Conservation (phyloP, 2,888 invertebrate species). For the Coecobrya sp. region DNA sequence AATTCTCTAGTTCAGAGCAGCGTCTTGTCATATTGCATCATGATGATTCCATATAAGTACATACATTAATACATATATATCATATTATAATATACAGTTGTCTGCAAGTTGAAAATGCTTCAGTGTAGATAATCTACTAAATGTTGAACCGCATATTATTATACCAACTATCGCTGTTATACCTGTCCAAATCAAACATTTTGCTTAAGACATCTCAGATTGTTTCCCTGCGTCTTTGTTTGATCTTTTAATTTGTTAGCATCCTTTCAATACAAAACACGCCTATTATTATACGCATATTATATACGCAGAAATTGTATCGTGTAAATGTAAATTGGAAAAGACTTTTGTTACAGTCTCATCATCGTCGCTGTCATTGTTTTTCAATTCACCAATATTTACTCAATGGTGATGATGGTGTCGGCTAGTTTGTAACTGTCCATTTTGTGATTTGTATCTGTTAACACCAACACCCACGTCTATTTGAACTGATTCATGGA, state of each 20-base stretch:
- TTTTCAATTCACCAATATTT: slow-evolving; percentile 24
- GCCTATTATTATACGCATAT: background rate
- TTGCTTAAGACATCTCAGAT: background rate
- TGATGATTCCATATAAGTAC: too few relatives aligned
- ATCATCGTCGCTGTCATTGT: background rate
- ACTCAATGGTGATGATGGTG: slow-evolving; percentile 35
- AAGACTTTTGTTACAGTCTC: background rate
- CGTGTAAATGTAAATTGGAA: background rate
- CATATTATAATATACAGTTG: background rate
- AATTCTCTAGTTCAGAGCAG: too few relatives aligned
- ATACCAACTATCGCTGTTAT: background rate
- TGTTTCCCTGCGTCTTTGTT: slow-evolving; percentile 13
- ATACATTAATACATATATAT: background rate
- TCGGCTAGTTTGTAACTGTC: slow-evolving; percentile 22
- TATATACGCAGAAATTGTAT: background rate
- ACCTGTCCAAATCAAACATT: background rate
- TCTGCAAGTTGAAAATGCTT: too few relatives aligned
- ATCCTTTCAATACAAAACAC: slow-evolving; percentile 1
- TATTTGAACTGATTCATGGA: slow-evolving; percentile 43
- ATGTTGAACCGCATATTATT: too few relatives aligned
- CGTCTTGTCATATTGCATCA: too few relatives aligned
- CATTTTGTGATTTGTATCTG: slow-evolving; percentile 17
- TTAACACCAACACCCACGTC: slow-evolving; percentile 41
- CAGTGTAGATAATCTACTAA: too few relatives aligned
- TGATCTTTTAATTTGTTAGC: slow-evolving; percentile 20